Conservation (phyloP, 2,797 vertebrate genomes). For the Glyptemys insculpta region DNA sequence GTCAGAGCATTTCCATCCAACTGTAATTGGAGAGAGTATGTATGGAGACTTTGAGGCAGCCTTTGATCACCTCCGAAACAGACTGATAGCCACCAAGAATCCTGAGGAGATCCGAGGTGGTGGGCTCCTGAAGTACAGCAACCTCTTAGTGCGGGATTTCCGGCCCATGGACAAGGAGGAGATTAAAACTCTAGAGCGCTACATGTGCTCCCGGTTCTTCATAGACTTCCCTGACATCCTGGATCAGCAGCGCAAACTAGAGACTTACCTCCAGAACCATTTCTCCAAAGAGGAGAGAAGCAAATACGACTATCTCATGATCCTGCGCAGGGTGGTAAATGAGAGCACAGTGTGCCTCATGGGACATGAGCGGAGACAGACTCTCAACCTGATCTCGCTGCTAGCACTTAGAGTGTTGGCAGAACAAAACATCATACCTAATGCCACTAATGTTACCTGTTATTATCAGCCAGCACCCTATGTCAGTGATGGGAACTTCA, state of each 20-base stretch:
- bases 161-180: conserved; percentile 89
- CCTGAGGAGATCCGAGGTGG: conserved; percentile 97
- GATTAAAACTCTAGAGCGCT: conserved; percentile 94
- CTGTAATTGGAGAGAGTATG: conserved; percentile 92
- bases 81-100: conserved; percentile 95
- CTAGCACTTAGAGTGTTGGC: conserved; percentile 93
- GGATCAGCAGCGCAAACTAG: conserved; percentile 95
- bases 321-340: conserved; percentile 93
- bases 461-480: conserved; percentile 96
- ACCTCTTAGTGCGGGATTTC: conserved; percentile 95
- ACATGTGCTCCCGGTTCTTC: conserved; percentile 99
- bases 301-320: conserved; percentile 99
- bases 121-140: conserved; percentile 97
- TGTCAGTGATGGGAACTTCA: conserved; percentile 95
- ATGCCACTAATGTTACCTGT: conserved; percentile 94
- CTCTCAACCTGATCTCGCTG: conserved; percentile 94
- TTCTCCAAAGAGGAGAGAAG: conserved; percentile 95
- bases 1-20: conserved; percentile 89
- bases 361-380: conserved; percentile 96
- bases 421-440: conserved; percentile 95
- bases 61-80: conserved; percentile 91
- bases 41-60: conserved; percentile 93
- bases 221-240: conserved; percentile 98
- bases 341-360: conserved; percentile 99
- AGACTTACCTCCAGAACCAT: conserved; percentile 98